Conservation (phyloP, 2,888 invertebrate genomes). For the Venusia cambrica region DNA sequence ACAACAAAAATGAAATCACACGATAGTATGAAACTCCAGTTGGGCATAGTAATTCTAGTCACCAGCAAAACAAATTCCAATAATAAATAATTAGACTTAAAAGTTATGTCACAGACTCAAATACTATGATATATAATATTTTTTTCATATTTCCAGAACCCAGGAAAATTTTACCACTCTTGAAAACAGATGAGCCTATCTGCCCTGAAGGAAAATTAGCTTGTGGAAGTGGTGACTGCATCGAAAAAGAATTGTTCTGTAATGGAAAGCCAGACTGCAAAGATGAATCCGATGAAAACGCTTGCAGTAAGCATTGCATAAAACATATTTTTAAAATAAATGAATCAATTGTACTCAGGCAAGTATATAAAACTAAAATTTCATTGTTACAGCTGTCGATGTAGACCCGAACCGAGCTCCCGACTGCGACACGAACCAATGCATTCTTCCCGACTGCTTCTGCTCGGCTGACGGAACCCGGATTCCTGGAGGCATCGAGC, state of each 20-base stretch:
- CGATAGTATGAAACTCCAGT: constrained; percentile 28
- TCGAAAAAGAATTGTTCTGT: constrained; percentile 95
- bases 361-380: neutral
- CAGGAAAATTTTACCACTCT: constrained; percentile 91
- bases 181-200: constrained; percentile 96
- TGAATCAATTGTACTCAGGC: no score
- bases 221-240: constrained; percentile 95
- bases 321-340: no score
- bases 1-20: constrained; percentile 45
- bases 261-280: constrained; percentile 96
- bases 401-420: constrained; percentile 95
- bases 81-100: constrained; percentile 1
- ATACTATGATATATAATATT: constrained; percentile 3
- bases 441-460: constrained; percentile 94
- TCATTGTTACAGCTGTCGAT: constrained; percentile 86
- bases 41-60: constrained; percentile 25
- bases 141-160: constrained; percentile 85
- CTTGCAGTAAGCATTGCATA: constrained; percentile 95
- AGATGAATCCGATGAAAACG: constrained; percentile 97
- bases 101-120: no score
- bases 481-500: constrained; percentile 91
- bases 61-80: constrained; percentile 32
- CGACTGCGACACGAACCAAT: constrained; percentile 94
- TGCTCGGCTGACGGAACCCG: constrained; percentile 95
- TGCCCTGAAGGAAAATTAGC: constrained; percentile 94